These are phyloP conservation scores for Paramormyrops kingsleyae DNA, from an alignment of 2,113 vertebrate genomes.

Conservation along the genomic window DNA sequence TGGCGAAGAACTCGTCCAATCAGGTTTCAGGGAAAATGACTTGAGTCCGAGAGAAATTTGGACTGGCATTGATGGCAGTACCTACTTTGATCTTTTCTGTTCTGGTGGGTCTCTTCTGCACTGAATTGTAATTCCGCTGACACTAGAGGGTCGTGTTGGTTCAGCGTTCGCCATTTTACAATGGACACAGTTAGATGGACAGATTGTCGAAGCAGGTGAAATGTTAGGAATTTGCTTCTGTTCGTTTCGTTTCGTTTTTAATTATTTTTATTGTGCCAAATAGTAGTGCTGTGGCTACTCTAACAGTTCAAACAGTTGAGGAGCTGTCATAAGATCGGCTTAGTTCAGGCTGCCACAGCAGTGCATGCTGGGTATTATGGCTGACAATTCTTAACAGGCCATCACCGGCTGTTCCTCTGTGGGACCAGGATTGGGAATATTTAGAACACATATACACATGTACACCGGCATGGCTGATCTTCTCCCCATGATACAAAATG, in stretches of 20 bases:
- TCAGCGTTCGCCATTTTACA: neutral
- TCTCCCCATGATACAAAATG: neutral
- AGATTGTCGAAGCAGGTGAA: slow-evolving; percentile 2
- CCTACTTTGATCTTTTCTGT: neutral
- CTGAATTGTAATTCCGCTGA: neutral
- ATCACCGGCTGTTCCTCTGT: neutral
- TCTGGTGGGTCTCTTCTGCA: slow-evolving; percentile 10
- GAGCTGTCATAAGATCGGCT: slow-evolving; percentile 40
- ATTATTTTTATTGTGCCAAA: slow-evolving; percentile 59
- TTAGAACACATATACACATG: neutral
- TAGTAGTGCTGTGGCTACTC: slow-evolving; percentile 48
- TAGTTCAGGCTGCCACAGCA: slow-evolving; percentile 26
- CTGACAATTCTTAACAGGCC: neutral
- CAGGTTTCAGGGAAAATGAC: neutral
- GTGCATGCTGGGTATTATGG: slow-evolving; percentile 15
- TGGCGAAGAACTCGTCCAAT: neutral
- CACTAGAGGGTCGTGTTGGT: neutral
- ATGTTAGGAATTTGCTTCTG: slow-evolving; percentile 5
- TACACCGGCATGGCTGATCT: neutral
- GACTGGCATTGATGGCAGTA: neutral
- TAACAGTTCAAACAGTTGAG: slow-evolving; percentile 26
- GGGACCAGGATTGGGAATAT: slow-evolving; percentile 8
- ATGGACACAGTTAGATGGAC: slow-evolving; percentile 2
- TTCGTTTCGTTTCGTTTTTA: slow-evolving; percentile 29
- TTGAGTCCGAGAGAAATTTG: neutral